Conservation (phyloP, 2,888 invertebrate genomes). For the Synanthedon andrenaeformis region DNA sequence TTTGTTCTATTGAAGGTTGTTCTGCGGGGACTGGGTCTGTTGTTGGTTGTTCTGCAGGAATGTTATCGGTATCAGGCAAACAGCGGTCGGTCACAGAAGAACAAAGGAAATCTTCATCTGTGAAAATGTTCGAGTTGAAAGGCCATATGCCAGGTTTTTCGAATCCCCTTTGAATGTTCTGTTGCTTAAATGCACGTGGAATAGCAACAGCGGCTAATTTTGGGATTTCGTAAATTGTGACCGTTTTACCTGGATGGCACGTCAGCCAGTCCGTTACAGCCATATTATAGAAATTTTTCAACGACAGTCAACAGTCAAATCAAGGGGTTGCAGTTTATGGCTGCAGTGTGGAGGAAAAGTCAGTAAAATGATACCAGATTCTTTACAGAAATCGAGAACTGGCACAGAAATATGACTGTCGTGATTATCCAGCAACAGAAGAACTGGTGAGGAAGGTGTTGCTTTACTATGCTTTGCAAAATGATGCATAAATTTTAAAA, state of each 20-base stretch:
- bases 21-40: too few relatives aligned
- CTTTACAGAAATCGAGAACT: too few relatives aligned
- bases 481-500: too few relatives aligned
- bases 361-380: conserved; percentile 8
- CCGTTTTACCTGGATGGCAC: conserved; percentile 9
- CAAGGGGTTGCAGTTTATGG: conserved; percentile 11
- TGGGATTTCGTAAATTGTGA: conserved; percentile 13
- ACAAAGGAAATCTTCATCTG: conserved; percentile 11
- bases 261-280: conserved; percentile 6
- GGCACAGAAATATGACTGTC: too few relatives aligned
- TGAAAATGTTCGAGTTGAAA: conserved; percentile 13
- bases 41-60: background rate
- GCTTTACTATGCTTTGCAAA: too few relatives aligned
- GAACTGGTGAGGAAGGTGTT: too few relatives aligned
- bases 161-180: conserved; percentile 13
- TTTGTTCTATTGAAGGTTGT: conserved; percentile 2
- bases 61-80: background rate
- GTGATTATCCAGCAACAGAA: too few relatives aligned
- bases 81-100: conserved; percentile 11
- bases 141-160: conserved; percentile 14
- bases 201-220: conserved; percentile 9
- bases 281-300: conserved; percentile 9
- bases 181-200: conserved; percentile 10
- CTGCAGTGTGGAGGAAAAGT: conserved; percentile 10
- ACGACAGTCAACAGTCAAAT: conserved; percentile 12